Evolutionary conservation across 2,797 vertebrate species (phyloP), one percentile per base, ranked within the genome.

Genomic region (Emydoidea blandingii): DNA sequence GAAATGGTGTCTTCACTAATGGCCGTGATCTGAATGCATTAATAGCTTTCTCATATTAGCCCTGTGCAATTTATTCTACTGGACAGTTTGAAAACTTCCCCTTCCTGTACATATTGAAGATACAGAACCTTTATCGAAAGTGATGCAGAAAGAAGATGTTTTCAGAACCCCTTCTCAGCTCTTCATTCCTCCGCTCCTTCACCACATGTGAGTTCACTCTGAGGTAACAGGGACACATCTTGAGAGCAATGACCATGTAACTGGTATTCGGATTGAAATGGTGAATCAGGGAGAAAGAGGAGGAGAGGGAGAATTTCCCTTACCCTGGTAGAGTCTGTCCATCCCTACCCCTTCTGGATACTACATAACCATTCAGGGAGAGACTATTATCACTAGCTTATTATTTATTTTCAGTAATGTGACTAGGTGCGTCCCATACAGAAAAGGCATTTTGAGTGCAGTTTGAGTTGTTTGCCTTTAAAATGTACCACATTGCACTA

Each of bases 401-500:
- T n/a, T 34, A 65, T 65, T 34, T 65, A 65, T 34, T n/a, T 57
- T 21, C 11, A 57, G 11, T 57, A 57, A 25, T 29, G 21, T 37
- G 84, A 34, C 89, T 90, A 10, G 52, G 49, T 31, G 81, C 25
- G 19, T 65, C 90, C 82, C 90, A 44, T 54, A 65, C n/a, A 72
- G 90, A 87, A 76, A 44, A 0, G 85, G 8, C 29, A 90, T 59
- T 65, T 34, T 47, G 68, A 9, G 10, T 95, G 49, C 1, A 52
- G 12, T 87, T 87, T 81, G 44, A 15, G 59, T n/a, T 65, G 72
- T 85, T 96, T 81, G n/a, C n/a, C 29, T 85, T 95, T 57, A 56
- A 86, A 93, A 87, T 4, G 47, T 4, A 79, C 27, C 14, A 86
- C 18, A 85, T 9, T 72, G 49, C 16, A 59, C 86, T 86, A 9